Evolutionary conservation across 2,888 invertebrate species (phyloP).

Genomic region (Diadegma fenestrale): DNA sequence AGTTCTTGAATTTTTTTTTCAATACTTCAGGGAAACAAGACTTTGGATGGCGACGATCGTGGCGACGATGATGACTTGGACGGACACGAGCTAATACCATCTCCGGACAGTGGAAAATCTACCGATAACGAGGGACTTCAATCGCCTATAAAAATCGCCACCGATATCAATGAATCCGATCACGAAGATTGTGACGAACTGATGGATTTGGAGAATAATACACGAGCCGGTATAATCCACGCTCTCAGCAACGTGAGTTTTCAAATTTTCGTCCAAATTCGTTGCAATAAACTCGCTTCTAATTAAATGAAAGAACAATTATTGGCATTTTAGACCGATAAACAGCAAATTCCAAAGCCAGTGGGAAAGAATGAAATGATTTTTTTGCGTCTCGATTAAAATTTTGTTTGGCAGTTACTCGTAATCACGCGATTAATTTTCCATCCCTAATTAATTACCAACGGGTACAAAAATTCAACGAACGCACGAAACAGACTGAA

Average conservation of each 20-base stretch:
- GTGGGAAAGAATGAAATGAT: background rate
- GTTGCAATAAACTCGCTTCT: background rate
- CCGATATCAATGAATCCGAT: constrained; percentile 83
- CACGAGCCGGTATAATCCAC: constrained; percentile 86
- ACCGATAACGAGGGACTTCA: constrained; percentile 86
- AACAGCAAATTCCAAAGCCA: background rate
- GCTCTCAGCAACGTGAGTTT: constrained; percentile 86
- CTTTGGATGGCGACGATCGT: constrained; percentile 82
- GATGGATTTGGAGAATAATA: constrained; percentile 85
- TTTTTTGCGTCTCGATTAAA: background rate
- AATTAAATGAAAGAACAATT: background rate
- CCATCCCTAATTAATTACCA: background rate
- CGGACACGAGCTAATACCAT: constrained; percentile 85
- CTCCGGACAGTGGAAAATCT: constrained; percentile 86
- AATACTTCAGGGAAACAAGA: constrained; percentile 77
- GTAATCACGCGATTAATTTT: background rate
- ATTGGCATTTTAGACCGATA: background rate
- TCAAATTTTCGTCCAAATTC: background rate
- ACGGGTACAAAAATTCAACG: background rate
- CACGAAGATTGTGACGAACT: constrained; percentile 86
- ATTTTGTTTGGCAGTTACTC: background rate
- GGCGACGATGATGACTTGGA: constrained; percentile 85
- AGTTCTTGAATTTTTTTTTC: background rate
- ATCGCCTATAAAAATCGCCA: constrained; percentile 81
- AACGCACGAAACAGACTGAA: background rate